These are phyloP conservation scores for Phycodurus eques DNA, from an alignment of 2,113 vertebrate genomes.

Conservation along the genomic window DNA sequence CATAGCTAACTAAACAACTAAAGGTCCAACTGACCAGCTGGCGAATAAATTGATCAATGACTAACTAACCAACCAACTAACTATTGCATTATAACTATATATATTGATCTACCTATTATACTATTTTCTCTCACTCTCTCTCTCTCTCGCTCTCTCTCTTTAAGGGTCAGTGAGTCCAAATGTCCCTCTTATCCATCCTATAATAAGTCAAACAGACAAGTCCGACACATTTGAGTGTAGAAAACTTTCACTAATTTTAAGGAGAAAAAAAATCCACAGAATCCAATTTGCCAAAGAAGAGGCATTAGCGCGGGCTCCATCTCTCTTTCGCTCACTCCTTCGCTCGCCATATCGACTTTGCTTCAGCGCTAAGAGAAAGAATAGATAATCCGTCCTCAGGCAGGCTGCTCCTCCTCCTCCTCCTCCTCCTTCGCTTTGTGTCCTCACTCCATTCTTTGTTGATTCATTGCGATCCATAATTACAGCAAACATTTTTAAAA, in stretches of 20 bases:
- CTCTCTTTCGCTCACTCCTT: slow-evolving; percentile 24
- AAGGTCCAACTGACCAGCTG: not conserved
- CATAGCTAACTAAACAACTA: not conserved
- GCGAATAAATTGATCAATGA: not conserved
- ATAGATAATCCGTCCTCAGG: slow-evolving; percentile 57
- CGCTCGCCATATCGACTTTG: slow-evolving; percentile 28
- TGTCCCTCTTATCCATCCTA: not conserved
- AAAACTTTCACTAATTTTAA: slow-evolving; percentile 6
- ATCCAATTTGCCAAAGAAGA: slow-evolving; percentile 37
- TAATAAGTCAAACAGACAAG: not conserved
- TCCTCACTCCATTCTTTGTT: slow-evolving; percentile 48
- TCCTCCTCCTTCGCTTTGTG: slow-evolving; percentile 46
- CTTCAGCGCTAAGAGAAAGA: slow-evolving; percentile 46
- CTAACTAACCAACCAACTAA: not conserved
- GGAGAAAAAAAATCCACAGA: slow-evolving; percentile 1
- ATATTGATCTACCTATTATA: no score
- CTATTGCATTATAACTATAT: no score
- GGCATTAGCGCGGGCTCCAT: slow-evolving; percentile 13
- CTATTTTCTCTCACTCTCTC: no score
- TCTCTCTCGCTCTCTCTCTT: not conserved
- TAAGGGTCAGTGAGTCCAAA: not conserved
- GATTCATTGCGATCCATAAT: slow-evolving; percentile 59
- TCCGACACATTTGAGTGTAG: slow-evolving; percentile 3
- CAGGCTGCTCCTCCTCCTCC: slow-evolving; percentile 34
- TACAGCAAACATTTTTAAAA: slow-evolving; percentile 51